Percentiles rank a stretch among this genome's conserved stretches.
phyloP scores from a whole-genome alignment of 2,888 invertebrate genomes.

The Elysia crispata region DNA sequence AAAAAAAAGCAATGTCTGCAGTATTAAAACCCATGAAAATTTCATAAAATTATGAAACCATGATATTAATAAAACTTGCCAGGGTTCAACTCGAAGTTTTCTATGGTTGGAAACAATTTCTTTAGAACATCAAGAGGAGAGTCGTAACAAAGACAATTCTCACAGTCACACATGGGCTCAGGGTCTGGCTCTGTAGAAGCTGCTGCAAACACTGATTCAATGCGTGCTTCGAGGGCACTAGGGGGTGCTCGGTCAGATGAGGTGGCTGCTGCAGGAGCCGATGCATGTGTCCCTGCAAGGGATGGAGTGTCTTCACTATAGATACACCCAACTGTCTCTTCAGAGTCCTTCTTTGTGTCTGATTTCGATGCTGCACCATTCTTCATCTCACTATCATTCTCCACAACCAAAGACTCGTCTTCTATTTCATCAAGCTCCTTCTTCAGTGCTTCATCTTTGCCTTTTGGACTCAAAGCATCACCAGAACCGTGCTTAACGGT shows the following conservation, averaged over 20 bases:
- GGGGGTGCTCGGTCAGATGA: too few relatives aligned
- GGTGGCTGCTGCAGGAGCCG: background rate
- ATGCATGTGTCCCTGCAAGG: background rate
- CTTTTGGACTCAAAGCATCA: too few relatives aligned
- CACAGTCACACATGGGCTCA: too few relatives aligned
- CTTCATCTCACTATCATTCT: background rate
- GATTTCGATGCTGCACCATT: background rate
- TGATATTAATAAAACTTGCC: background rate
- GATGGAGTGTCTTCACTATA: background rate
- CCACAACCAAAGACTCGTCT: background rate
- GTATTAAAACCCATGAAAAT: too few relatives aligned
- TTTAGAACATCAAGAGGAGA: background rate
- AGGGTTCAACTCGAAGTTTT: slow-evolving; percentile 10
- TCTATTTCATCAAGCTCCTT: slow-evolving; percentile 23
- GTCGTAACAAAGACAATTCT: too few relatives aligned
- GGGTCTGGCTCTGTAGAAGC: too few relatives aligned
- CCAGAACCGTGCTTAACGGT: too few relatives aligned
- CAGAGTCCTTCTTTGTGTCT: background rate
- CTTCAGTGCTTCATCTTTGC: too few relatives aligned
- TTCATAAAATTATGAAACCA: too few relatives aligned
- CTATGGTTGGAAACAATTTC: slow-evolving; percentile 1
- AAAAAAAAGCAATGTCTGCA: too few relatives aligned
- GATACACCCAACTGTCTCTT: background rate
- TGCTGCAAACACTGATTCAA: too few relatives aligned
- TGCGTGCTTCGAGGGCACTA: too few relatives aligned